Evolutionary conservation across 2,888 invertebrate genomes (phyloP).

Genomic region (Epistrophe grossulariae): DNA sequence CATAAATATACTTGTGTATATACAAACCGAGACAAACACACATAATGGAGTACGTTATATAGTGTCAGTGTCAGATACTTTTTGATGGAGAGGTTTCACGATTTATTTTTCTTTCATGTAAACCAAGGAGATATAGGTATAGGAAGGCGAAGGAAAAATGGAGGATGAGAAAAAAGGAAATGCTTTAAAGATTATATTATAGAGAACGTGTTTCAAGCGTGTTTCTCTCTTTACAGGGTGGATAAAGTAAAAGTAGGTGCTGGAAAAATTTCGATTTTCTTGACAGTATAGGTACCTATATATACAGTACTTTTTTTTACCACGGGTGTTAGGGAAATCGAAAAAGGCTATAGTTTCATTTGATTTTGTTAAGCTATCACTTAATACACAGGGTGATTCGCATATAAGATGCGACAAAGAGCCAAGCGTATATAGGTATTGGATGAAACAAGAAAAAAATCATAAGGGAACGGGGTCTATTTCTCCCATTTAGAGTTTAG

Average conservation of each 20-base stretch:
- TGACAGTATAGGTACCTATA: background rate
- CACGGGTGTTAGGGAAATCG: too few species aligned
- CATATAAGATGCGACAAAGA: too few species aligned
- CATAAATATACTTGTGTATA: background rate
- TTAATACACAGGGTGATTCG: too few species aligned
- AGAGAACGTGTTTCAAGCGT: constrained; percentile 3
- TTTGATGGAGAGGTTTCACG: constrained; percentile 73
- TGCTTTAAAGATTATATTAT: background rate
- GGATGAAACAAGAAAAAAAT: too few species aligned
- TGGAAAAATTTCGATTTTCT: background rate
- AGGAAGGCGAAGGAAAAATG: background rate
- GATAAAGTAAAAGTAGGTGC: background rate
- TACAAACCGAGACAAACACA: constrained; percentile 13
- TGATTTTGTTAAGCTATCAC: too few species aligned
- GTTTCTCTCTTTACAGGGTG: too few species aligned
- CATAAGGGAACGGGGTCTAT: too few species aligned
- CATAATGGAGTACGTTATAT: constrained; percentile 41
- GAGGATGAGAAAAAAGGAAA: constrained; percentile 5
- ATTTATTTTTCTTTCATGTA: constrained; percentile 60
- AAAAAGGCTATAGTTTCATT: too few species aligned
- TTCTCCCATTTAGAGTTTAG: too few species aligned
- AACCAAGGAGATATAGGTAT: background rate
- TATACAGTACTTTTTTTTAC: too few species aligned
- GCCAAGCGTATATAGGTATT: too few species aligned
- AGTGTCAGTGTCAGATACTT: constrained; percentile 69